phyloP scores from a whole-genome alignment of 1,140 invertebrate species.

The Eupeodes corollae region DNA sequence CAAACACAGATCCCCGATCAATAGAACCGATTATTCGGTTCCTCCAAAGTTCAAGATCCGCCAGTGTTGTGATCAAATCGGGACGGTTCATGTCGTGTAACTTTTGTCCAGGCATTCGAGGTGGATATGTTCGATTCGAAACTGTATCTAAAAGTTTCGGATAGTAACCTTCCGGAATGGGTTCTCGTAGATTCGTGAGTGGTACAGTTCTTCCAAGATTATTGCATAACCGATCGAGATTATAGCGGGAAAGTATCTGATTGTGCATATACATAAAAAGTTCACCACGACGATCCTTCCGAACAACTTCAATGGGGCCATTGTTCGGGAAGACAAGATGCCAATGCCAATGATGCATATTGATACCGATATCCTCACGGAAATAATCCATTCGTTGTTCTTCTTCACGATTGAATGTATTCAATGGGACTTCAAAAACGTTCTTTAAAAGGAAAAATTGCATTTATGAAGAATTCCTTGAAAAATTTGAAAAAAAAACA shows the following conservation, averaged over 20 bases:
- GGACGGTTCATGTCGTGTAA: constrained; percentile 50
- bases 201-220: constrained; percentile 36
- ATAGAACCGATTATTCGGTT: constrained; percentile 59
- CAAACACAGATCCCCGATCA: constrained; percentile 44
- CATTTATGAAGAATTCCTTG: too few species aligned
- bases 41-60: constrained; percentile 55
- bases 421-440: constrained; percentile 45
- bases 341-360: constrained; percentile 52
- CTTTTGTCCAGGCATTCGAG: constrained; percentile 42
- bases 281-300: constrained; percentile 48
- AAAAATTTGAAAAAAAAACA: constrained; percentile 25
- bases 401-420: constrained; percentile 46
- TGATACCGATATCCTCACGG: constrained; percentile 46
- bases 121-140: constrained; percentile 40
- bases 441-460: background rate
- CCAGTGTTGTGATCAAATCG: constrained; percentile 48
- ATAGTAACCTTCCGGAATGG: constrained; percentile 45
- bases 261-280: constrained; percentile 52
- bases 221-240: constrained; percentile 43
- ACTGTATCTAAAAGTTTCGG: constrained; percentile 43
- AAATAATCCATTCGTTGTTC: constrained; percentile 49
- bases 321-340: constrained; percentile 42
- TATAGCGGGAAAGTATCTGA: constrained; percentile 41
- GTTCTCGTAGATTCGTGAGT: constrained; percentile 40
- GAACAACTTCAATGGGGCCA: constrained; percentile 34